Percentiles rank a stretch among this genome's conserved stretches.
phyloP scores from a whole-genome alignment of 1,140 invertebrate species.

The Apolygus lucorum region DNA sequence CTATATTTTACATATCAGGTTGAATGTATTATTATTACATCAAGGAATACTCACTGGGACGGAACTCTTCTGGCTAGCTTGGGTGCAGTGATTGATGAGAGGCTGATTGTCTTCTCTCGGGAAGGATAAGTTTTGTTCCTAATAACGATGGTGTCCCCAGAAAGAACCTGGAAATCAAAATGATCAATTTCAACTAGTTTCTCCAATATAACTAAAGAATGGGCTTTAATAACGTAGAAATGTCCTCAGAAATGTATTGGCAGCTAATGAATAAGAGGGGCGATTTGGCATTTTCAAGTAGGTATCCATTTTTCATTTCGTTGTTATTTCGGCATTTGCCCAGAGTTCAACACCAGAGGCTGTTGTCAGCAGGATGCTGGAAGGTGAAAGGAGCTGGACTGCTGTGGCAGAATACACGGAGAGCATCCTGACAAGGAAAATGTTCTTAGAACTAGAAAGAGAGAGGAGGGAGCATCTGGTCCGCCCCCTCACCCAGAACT shows the following conservation, averaged over 20 bases:
- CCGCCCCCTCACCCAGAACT: no score
- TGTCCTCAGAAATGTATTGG: neutral
- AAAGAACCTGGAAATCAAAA: constrained; percentile 59
- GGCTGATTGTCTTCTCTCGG: constrained; percentile 78
- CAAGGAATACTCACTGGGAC: constrained; percentile 44
- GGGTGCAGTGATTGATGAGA: constrained; percentile 85
- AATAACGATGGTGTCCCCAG: constrained; percentile 83
- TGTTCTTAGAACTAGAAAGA: no score
- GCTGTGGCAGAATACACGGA: no score
- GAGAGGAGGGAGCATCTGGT: no score
- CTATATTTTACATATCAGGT: neutral
- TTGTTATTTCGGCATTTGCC: no score
- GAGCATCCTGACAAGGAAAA: no score
- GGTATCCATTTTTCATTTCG: neutral
- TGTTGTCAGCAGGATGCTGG: no score
- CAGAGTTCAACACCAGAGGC: no score
- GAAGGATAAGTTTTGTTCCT: constrained; percentile 76
- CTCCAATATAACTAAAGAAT: neutral
- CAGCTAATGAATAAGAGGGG: neutral
- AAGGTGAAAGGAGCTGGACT: no score
- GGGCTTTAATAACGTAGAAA: neutral
- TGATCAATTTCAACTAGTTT: neutral
- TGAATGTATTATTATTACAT: neutral
- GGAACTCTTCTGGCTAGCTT: constrained; percentile 60
- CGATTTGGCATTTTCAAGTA: neutral